These are phyloP conservation scores for Lota lota DNA, from an alignment of 2,113 vertebrate genomes.

Conservation along the genomic window DNA sequence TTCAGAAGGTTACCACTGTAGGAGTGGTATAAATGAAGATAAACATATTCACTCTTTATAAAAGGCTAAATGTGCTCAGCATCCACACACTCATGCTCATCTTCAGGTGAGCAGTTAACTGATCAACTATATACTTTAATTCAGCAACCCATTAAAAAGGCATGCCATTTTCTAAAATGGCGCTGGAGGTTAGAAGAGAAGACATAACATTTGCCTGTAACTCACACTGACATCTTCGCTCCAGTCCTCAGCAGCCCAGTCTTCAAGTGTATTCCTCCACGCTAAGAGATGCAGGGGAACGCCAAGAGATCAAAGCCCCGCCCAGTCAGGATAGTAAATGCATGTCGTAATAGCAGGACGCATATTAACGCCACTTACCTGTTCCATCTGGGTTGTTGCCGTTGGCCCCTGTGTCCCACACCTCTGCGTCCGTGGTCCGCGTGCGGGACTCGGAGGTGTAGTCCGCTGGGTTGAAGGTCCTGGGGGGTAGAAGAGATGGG, in stretches of 20 bases:
- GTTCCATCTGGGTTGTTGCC: conserved; percentile 69
- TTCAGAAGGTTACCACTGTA: too few relatives aligned
- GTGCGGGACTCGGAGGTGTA: conserved; percentile 77
- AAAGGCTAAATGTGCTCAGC: too few relatives aligned
- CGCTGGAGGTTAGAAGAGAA: neutral
- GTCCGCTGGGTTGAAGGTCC: conserved; percentile 95
- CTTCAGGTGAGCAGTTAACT: too few relatives aligned
- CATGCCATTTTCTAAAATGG: too few relatives aligned
- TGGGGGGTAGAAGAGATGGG: conserved; percentile 51
- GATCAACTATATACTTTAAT: too few relatives aligned
- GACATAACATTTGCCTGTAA: conserved; percentile 6
- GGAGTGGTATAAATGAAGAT: too few relatives aligned
- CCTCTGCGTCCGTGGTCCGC: conserved; percentile 58
- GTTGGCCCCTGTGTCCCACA: conserved; percentile 65
- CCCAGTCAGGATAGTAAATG: neutral
- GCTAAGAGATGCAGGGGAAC: conserved; percentile 67
- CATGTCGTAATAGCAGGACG: neutral
- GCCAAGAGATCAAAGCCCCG: neutral
- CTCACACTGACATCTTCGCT: conserved; percentile 89
- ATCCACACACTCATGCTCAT: too few relatives aligned
- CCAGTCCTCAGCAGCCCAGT: conserved; percentile 95
- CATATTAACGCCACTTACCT: conserved; percentile 45
- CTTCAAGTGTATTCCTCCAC: conserved; percentile 89
- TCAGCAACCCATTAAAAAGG: too few relatives aligned
- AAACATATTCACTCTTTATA: too few relatives aligned